Base-by-base conservation (phyloP, 2,888 invertebrate genomes). In the Drosophila hamatofila region DNA sequence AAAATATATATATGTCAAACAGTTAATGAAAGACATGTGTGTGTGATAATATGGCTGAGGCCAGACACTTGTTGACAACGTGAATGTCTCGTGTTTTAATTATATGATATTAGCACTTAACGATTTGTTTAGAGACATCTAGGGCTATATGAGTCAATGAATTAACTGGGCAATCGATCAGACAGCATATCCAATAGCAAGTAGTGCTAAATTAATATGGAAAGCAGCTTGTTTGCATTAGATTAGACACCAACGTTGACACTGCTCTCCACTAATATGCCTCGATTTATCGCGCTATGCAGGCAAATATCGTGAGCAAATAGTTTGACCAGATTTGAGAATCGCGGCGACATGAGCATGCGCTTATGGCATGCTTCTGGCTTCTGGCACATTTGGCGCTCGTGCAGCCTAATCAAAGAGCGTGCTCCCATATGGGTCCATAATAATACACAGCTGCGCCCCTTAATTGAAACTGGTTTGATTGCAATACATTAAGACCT, bases 41-140 rank as follows among this genome's bases (percentile, higher is more conserved):
- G n/a, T 62, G 35, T 66, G 56, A 49, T 57, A 62, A 64, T 65
- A 62, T 54, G 68, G 54, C 30, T 44, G 44, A 25, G 6, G 42
- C 41, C 69, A 67, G 49, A 66, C 76, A 88, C 56, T 57, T 85
- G 80, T 80, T 82, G 79, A 69, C 83, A 70, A 51, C 60, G 61
- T 55, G 61, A 62, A 75, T 42, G 27, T 72, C 65, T 46, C 48
- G 41, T 68, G 65, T 25, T 60, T 39, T 60, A 75, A 77, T 84
- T 71, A 56, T 58, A 44, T 16, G 35, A 39, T 55, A 81, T 76
- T 63, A 83, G 57, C 60, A 66, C 25, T 18, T 33, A 37, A 49
- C 42, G 51, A 48, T 39, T 54, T 51, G 51, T 16, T 51, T 35
- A 23, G 35, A 23, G 35, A 23, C 39, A 7, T 18, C 54, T 39